phyloP scores from a whole-genome alignment of 2,888 invertebrate species.

The Cyrtodaria siliqua region DNA sequence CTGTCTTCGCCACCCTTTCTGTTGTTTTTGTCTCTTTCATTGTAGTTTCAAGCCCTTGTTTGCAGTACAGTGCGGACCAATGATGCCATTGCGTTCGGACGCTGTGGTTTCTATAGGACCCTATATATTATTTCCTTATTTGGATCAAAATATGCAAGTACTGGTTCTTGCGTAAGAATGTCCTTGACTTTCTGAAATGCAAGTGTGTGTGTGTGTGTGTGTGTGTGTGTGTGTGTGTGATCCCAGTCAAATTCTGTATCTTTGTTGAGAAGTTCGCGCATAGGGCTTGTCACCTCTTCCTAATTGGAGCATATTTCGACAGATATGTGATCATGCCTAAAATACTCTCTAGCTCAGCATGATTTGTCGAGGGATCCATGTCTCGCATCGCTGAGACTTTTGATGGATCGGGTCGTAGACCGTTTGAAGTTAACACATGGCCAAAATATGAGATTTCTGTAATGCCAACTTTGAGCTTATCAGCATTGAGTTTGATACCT shows the following conservation, averaged over 20 bases:
- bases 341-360: conserved; percentile 4
- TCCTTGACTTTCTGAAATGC: conserved; percentile 22
- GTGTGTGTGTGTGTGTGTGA: conserved; percentile 13
- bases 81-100: no score
- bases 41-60: no score
- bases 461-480: conserved; percentile 12
- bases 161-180: conserved; percentile 7
- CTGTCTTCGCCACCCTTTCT: no score
- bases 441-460: conserved; percentile 20
- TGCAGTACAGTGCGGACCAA: no score
- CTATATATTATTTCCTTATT: neutral
- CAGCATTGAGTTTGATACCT: conserved; percentile 22
- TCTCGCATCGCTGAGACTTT: conserved; percentile 28
- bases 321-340: conserved; percentile 33
- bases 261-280: conserved; percentile 19
- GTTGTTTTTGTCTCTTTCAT: no score
- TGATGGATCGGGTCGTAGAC: conserved; percentile 11
- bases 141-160: conserved; percentile 29
- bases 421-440: conserved; percentile 7
- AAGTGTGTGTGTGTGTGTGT: conserved; percentile 12
- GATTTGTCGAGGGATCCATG: conserved; percentile 18
- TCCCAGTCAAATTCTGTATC: conserved; percentile 33
- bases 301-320: conserved; percentile 24
- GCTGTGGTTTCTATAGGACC: no score
- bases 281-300: conserved; percentile 20